Evolutionary conservation across 2,113 vertebrate species (phyloP).

Genomic region (Takifugu flavidus): DNA sequence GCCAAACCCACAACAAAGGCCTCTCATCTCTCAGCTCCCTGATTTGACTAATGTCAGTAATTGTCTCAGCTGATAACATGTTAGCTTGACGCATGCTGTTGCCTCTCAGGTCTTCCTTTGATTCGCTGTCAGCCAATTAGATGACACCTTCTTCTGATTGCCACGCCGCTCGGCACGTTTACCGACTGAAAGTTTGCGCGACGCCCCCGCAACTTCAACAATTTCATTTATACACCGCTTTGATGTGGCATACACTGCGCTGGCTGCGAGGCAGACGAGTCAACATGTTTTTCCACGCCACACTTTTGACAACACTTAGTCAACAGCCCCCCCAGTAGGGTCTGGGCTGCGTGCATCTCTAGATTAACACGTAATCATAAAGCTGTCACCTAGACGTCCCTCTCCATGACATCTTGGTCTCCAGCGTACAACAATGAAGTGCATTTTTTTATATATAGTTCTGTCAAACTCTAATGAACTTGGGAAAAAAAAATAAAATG

Average conservation of each 20-base stretch:
- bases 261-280: slow-evolving; percentile 33
- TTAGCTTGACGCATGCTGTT: slow-evolving; percentile 50
- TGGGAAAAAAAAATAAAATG: too few relatives aligned
- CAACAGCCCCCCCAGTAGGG: slow-evolving; percentile 32
- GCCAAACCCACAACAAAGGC: slow-evolving; percentile 47
- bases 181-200: slow-evolving; percentile 50
- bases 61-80: slow-evolving; percentile 60
- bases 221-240: slow-evolving; percentile 54
- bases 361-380: slow-evolving; percentile 12
- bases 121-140: slow-evolving; percentile 61
- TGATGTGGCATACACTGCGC: slow-evolving; percentile 55
- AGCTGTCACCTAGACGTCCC: slow-evolving; percentile 4
- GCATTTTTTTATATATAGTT: too few relatives aligned
- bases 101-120: slow-evolving; percentile 57
- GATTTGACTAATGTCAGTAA: slow-evolving; percentile 72
- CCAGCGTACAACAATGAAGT: not conserved
- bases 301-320: slow-evolving; percentile 56
- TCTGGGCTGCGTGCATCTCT: not conserved
- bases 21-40: slow-evolving; percentile 23
- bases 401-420: not conserved
- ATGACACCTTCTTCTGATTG: slow-evolving; percentile 52
- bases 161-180: slow-evolving; percentile 22
- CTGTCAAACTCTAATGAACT: too few relatives aligned
- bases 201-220: slow-evolving; percentile 51
- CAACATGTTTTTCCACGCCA: slow-evolving; percentile 48